phyloP scores from a whole-genome alignment of 2,797 vertebrate genomes.

The Remorina albescens region DNA sequence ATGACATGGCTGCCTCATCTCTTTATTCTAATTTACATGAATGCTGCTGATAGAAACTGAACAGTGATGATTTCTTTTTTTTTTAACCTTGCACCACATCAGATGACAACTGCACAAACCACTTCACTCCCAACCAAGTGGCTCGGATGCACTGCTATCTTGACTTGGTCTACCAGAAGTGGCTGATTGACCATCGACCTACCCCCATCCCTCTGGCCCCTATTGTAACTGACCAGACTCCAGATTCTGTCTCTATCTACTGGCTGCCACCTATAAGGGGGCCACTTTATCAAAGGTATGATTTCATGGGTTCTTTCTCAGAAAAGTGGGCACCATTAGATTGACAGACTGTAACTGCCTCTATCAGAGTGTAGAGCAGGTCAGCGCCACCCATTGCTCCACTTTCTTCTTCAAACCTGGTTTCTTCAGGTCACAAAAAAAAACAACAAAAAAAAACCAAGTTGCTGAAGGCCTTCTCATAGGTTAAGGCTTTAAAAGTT shows the following conservation, averaged over 20 bases:
- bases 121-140: constrained; percentile 97
- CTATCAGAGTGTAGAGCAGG: too few species aligned
- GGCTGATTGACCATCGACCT: constrained; percentile 87
- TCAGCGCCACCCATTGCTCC: too few species aligned
- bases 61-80: constrained; percentile 3
- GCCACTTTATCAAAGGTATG: constrained; percentile 90
- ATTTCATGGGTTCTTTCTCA: constrained; percentile 17
- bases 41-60: constrained; percentile 5
- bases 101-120: constrained; percentile 97
- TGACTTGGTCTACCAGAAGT: constrained; percentile 94
- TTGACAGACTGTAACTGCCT: too few species aligned
- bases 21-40: constrained; percentile 5
- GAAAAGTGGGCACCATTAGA: too few species aligned
- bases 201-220: constrained; percentile 90
- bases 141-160: constrained; percentile 98
- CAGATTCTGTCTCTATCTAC: constrained; percentile 89
- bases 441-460: too few species aligned
- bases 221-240: constrained; percentile 86
- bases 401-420: too few species aligned
- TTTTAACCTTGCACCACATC: constrained; percentile 28
- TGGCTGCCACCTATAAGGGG: constrained; percentile 93
- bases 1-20: background rate
- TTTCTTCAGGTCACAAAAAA: too few species aligned
- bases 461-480: too few species aligned
- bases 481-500: too few species aligned